phyloP scores from a whole-genome alignment of 2,888 invertebrate species.

The Pogonocherus hispidulus region DNA sequence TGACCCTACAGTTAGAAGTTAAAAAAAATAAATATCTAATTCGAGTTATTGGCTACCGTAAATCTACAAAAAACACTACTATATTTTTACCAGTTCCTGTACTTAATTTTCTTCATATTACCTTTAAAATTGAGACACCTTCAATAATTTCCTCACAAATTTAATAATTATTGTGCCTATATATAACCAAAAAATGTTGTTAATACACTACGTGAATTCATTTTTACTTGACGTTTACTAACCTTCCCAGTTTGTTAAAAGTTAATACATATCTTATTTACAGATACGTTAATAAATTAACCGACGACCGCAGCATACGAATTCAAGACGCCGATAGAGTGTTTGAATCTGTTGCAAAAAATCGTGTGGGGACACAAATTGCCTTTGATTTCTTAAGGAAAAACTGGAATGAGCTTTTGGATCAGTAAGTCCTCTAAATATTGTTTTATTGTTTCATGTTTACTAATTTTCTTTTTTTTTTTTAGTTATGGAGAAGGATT shows the following conservation, averaged over 20 bases:
- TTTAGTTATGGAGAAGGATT: slow-evolving; percentile 72
- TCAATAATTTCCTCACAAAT: no score
- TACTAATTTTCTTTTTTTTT: neutral
- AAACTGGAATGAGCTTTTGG: slow-evolving; percentile 68
- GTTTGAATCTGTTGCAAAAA: slow-evolving; percentile 73
- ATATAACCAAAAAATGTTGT: no score
- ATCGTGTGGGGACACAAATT: slow-evolving; percentile 73
- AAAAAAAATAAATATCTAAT: no score
- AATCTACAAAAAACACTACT: no score
- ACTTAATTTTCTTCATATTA: no score
- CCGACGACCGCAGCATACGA: slow-evolving; percentile 69
- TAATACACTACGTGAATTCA: no score
- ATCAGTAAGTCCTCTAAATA: slow-evolving; percentile 64
- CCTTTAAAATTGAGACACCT: no score
- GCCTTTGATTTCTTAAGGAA: slow-evolving; percentile 74
- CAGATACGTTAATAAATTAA: slow-evolving; percentile 60
- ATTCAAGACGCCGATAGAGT: slow-evolving; percentile 75
- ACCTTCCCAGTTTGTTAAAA: slow-evolving; percentile 43
- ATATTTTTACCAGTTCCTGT: no score
- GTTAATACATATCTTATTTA: slow-evolving; percentile 53
- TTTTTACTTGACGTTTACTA: no score
- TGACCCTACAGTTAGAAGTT: no score
- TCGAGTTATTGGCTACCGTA: no score
- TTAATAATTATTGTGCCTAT: no score
- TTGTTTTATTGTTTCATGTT: neutral